Evolutionary conservation across 1,140 invertebrate genomes (phyloP), one percentile per base, ranked within the genome.

Genomic region (Bombus huntii): DNA sequence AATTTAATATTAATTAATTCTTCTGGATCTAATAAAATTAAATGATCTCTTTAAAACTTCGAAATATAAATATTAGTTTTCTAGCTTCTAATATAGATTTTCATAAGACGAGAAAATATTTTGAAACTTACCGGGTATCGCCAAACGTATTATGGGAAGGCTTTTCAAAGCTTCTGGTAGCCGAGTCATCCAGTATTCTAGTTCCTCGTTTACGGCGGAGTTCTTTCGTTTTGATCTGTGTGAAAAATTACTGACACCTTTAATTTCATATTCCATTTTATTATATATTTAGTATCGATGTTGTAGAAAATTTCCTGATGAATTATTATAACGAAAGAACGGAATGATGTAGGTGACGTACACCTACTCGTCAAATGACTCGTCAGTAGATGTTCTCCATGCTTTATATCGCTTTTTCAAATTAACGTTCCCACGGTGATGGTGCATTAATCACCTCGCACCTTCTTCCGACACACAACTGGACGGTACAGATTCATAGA

Each of bases 141-240:
- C 97, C 75, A 98, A 92, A 91, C 97, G 96, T 85, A 97, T 97
- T 83, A 98, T 94, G 70, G 97, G 96, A 74, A 97, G 66, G 81
- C 95, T 92, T 88, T 96, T 96, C 28, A 97, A 88, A 44, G 93
- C 88, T 68, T 94, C 93, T 81, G 97, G 96, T 88, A 97, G 92
- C 88, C 96, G 95, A 39, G 95, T 95, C 97, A 98, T 97, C 97
- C 97, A 98, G 82, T 96, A 95, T 91, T 97, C 96, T n/a, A 97
- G 93, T 92, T 96, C 94, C 59, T 95, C 89, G 74, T 93, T 73
- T 37, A 73, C 74, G 65, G 15, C 18, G 6, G 8, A 22, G 18
- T 18, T 13, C 10, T 70, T 70, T 0, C 22, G 62, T 53, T 70
- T 76, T 25, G 25, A 9, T 47, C 15, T 37, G 12, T 72, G n/a